Base-by-base conservation (phyloP, 2,797 vertebrate species). In the Melanotaenia maccullochi region DNA sequence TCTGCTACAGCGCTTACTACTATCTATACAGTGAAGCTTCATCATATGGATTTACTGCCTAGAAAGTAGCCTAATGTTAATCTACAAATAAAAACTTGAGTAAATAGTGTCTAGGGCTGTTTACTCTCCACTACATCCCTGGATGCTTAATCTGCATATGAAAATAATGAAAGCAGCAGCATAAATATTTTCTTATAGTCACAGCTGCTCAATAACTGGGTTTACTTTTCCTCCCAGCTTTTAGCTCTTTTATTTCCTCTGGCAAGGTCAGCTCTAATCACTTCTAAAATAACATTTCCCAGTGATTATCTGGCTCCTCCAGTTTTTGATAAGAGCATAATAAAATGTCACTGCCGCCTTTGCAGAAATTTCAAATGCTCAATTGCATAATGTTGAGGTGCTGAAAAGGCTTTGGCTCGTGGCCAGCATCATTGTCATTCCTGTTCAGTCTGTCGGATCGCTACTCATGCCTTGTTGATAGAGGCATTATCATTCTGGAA, bases 231-330 rank as follows among this genome's bases (percentile, higher is more conserved):
- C 68, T 77, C 28, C 3, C 80, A 71, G 76, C 81, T 88, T 47
- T 76, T 61, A 68, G 78, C 80, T 79, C 81, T 40, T 78, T 83
- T 84, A 81, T 88, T 85, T 87, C 84, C 82, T 74, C 72, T 58
- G 77, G 79, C 89, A 87, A 92, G 90, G 91, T 92, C 87, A 85
- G 42, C 28, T 13, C 82, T 84, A 90, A 92, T 91, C 88, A 85
- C 81, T 16, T 57, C 79, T 85, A 84, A 88, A 90, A 84, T 75
- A 88, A 83, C 86, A 83, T 84, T 81, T 63, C 76, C 64, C 65
- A 84, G 76, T 80, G 78, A 88, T 90, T 86, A 88, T 86, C 71
- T 28, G 52, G 71, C 71, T 68, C 73, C 72, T 75, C 47, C 1
- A 18, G 56, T 73, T 86, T 55, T 55, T 82, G 82, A 87, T 72